Conservation (phyloP, 2,888 invertebrate species). For the Harmothoe impar region DNA sequence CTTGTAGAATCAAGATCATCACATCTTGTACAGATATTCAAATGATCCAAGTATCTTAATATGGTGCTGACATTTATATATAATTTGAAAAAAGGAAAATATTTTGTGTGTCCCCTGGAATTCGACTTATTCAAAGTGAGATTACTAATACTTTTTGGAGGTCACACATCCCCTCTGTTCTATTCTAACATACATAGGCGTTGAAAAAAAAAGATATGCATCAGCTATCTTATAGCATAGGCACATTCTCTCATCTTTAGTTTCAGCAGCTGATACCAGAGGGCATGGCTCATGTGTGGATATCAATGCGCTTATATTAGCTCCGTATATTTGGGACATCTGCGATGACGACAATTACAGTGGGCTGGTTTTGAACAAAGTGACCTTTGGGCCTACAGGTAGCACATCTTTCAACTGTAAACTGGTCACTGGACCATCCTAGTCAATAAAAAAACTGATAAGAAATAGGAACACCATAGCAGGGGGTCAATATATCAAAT, state of each 20-base stretch:
- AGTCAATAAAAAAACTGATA: not conserved
- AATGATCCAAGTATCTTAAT: too few species aligned
- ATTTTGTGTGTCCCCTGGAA: too few species aligned
- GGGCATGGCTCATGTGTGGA: not conserved
- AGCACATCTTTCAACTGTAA: not conserved
- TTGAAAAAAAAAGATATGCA: not conserved
- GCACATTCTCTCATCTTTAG: not conserved
- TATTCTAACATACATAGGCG: too few species aligned
- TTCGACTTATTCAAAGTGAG: too few species aligned
- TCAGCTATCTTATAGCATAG: conserved; percentile 16
- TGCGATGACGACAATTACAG: not conserved
- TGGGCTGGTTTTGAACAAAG: not conserved
- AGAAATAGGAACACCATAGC: conserved; percentile 11
- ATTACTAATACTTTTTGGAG: too few species aligned
- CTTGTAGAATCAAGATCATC: too few species aligned
- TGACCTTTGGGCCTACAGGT: not conserved
- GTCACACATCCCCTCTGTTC: too few species aligned
- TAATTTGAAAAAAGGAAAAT: too few species aligned
- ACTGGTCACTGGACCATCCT: not conserved
- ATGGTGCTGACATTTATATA: too few species aligned
- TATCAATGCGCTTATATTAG: not conserved
- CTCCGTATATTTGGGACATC: not conserved
- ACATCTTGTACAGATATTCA: too few species aligned
- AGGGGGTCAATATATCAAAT: conserved; percentile 25
- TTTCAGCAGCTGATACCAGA: conserved; percentile 27